Percentiles rank a stretch among this genome's conserved stretches.
These are phyloP conservation scores for Brachypalpus laphriformis DNA, from an alignment of 2,888 invertebrate genomes.

Conservation along the genomic window DNA sequence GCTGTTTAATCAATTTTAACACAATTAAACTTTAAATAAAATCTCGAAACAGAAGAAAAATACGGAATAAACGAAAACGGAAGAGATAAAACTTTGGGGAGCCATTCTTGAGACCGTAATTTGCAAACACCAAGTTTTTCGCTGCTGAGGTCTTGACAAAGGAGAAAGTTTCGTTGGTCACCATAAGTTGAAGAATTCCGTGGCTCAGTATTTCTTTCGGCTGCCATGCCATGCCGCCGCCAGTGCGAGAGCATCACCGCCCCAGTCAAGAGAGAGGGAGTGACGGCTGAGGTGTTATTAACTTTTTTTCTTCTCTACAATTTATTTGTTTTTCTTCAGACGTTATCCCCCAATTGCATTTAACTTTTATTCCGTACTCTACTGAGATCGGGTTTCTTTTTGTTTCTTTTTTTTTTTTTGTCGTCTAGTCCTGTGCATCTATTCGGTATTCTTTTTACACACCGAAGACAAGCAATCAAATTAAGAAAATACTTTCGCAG, in stretches of 20 bases:
- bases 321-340: slow-evolving; percentile 10
- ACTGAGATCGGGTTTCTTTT: neutral
- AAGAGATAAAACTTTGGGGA: slow-evolving; percentile 32
- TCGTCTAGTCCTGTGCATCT: neutral
- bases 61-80: neutral
- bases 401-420: neutral
- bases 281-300: neutral
- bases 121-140: slow-evolving; percentile 9
- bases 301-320: neutral
- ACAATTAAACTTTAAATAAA: slow-evolving; percentile 44
- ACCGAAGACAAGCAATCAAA: neutral
- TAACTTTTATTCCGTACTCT: slow-evolving; percentile 1
- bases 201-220: neutral
- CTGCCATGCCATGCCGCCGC: neutral
- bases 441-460: neutral
- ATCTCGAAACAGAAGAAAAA: neutral
- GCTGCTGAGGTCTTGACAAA: neutral
- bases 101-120: slow-evolving; percentile 20
- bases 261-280: neutral
- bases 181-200: slow-evolving; percentile 30
- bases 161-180: slow-evolving; percentile 33
- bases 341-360: slow-evolving; percentile 1
- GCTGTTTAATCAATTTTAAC: slow-evolving; percentile 20
- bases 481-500: slow-evolving; percentile 12
- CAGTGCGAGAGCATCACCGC: neutral